A percentile compares a stretch with the other conserved stretches of the same genome.
Evolutionary conservation across 2,888 invertebrate species (phyloP).

Genomic region (Gonocerus acuteangulatus): DNA sequence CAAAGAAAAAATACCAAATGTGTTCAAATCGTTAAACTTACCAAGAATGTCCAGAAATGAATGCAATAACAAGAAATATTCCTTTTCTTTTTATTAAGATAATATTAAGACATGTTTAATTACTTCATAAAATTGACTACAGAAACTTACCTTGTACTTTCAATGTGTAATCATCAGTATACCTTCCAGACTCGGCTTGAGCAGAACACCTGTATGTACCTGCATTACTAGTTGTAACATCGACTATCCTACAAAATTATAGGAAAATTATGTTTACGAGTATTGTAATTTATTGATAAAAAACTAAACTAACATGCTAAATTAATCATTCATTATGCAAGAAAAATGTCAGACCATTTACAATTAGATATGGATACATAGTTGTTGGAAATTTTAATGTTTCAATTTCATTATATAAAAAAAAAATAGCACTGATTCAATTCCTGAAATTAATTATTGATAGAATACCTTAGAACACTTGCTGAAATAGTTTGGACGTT

Average conservation of each 20-base stretch:
- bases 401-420: too few relatives aligned
- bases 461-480: conserved; percentile 45
- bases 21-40: background rate
- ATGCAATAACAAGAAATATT: background rate
- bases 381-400: too few relatives aligned
- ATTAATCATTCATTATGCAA: background rate
- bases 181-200: conserved; percentile 46
- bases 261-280: too few relatives aligned
- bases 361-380: background rate
- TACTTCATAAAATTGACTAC: background rate
- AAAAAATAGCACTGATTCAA: too few relatives aligned
- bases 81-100: background rate
- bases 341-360: background rate
- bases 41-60: background rate
- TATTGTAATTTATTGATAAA: background rate
- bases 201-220: conserved; percentile 64
- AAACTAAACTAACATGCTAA: background rate
- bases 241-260: conserved; percentile 46
- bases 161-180: conserved; percentile 51
- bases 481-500: conserved; percentile 52
- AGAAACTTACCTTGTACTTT: conserved; percentile 51
- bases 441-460: too few relatives aligned
- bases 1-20: too few relatives aligned
- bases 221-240: conserved; percentile 54
- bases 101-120: background rate